Evolutionary conservation across 2,797 vertebrate species (phyloP).

Genomic region (Cheirogaleus major): DNA sequence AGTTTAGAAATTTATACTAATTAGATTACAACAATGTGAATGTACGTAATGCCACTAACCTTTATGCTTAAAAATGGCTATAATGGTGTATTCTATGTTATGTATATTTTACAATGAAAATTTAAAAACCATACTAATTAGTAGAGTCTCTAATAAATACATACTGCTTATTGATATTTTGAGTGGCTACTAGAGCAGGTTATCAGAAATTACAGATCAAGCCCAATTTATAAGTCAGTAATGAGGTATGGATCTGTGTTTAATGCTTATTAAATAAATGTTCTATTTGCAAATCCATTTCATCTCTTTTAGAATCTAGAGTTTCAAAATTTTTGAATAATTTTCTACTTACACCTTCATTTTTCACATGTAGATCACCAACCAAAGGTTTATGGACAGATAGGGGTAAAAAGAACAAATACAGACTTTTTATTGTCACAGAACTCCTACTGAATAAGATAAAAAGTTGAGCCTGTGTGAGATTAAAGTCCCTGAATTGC

Average conservation of each 20-base stretch:
- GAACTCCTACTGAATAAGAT: neutral
- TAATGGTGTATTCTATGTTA: neutral
- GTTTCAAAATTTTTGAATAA: slow-evolving; percentile 2
- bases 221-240: neutral
- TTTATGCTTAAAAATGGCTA: neutral
- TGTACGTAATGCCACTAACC: neutral
- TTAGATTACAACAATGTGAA: neutral
- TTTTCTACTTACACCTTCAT: neutral
- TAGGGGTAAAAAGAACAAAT: neutral
- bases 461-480: neutral
- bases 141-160: neutral
- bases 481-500: neutral
- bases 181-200: neutral
- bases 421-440: neutral
- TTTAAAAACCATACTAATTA: neutral
- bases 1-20: neutral
- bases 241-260: neutral
- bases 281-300: slow-evolving; percentile 23
- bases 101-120: neutral
- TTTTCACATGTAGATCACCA: neutral
- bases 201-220: neutral
- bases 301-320: neutral
- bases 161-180: neutral
- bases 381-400: neutral
- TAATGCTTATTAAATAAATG: neutral